Conservation (phyloP, 2,113 vertebrate species). For the Nannospalax galili region DNA sequence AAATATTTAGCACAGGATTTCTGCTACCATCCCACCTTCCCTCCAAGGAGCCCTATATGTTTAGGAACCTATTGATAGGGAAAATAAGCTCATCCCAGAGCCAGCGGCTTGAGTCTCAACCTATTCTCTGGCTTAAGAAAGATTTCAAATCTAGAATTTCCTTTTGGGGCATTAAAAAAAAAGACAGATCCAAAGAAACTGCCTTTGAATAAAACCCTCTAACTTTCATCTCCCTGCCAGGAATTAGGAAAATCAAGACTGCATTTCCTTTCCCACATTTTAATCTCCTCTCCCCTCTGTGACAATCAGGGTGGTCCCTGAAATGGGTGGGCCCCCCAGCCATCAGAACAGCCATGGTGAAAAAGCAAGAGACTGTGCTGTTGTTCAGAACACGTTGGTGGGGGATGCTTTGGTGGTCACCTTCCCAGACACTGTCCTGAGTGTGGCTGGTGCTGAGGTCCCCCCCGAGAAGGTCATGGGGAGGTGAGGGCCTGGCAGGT, state of each 20-base stretch:
- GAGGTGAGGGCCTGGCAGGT: background rate
- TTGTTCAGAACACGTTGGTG: constrained; percentile 54
- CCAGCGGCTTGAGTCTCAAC: background rate
- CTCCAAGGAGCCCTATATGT: background rate
- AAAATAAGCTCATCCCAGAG: constrained; percentile 7
- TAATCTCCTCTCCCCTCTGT: background rate
- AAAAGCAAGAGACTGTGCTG: constrained; percentile 29
- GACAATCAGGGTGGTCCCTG: background rate
- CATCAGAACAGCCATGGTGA: background rate
- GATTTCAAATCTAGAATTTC: background rate
- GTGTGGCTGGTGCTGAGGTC: constrained; percentile 41
- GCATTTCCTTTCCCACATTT: fast-evolving
- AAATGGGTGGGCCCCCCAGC: background rate
- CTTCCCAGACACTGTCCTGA: constrained; percentile 71
- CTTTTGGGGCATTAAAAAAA: background rate
- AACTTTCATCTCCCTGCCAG: background rate
- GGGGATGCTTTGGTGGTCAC: constrained; percentile 68
- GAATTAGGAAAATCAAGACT: background rate
- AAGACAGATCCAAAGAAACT: background rate
- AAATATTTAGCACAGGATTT: background rate
- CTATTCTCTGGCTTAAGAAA: background rate
- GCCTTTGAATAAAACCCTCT: background rate
- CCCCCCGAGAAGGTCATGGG: background rate
- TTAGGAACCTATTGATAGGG: constrained; percentile 1
- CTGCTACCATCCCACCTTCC: background rate